Evolutionary conservation across 2,113 vertebrate genomes (phyloP).

Genomic region (Cyphomyrus discorhynchus): DNA sequence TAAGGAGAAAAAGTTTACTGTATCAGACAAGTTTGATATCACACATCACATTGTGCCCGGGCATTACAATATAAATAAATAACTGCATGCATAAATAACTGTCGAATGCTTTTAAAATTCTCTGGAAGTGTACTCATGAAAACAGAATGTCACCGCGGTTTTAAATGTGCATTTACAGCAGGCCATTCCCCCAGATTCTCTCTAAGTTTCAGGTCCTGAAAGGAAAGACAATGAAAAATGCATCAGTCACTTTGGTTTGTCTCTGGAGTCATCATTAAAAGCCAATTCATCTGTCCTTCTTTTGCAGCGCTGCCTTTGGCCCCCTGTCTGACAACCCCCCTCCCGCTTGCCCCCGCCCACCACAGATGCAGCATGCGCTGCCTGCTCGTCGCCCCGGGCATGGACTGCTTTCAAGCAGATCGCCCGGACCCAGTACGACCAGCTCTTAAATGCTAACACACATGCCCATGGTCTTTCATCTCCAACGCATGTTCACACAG

Average conservation of each 20-base stretch:
- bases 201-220: conserved; percentile 3
- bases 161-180: conserved; percentile 10
- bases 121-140: background rate
- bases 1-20: background rate
- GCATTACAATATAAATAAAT: background rate
- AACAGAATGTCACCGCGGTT: conserved; percentile 4
- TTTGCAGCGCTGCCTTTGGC: too few relatives aligned
- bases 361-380: conserved; percentile 6
- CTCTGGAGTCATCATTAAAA: conserved; percentile 40
- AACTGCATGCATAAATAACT: background rate
- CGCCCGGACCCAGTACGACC: background rate
- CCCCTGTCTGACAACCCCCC: background rate
- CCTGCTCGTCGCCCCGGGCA: background rate
- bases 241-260: conserved; percentile 24
- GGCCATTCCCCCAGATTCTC: background rate
- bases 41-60: background rate
- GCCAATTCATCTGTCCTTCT: conserved; percentile 36
- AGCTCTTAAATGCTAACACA: background rate
- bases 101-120: background rate
- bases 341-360: background rate
- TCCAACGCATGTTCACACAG: background rate
- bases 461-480: background rate
- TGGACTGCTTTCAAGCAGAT: background rate
- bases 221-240: conserved; percentile 30
- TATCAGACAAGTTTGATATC: background rate